A percentile compares a stretch with the other conserved stretches of the same genome.
Evolutionary conservation across 2,113 vertebrate species (phyloP).

Genomic region (Cheirogaleus medius): DNA sequence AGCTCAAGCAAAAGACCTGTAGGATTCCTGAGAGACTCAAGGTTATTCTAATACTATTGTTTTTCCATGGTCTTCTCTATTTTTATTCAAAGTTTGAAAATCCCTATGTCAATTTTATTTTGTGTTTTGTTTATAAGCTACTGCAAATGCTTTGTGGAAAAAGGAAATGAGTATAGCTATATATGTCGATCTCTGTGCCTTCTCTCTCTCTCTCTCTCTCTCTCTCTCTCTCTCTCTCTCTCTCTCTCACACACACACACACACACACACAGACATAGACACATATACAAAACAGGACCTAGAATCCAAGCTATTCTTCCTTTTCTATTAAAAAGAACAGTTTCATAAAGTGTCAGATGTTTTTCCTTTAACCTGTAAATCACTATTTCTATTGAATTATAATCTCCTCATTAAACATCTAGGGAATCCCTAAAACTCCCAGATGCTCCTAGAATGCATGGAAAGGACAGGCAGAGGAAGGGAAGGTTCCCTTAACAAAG

Average conservation of each 20-base stretch:
- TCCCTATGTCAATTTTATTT: background rate
- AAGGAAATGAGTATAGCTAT: background rate
- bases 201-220: background rate
- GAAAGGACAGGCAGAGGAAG: background rate
- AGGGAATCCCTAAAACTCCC: background rate
- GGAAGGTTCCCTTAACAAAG: background rate
- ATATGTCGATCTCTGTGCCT: background rate
- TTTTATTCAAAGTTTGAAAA: slow-evolving; percentile 33
- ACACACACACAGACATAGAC: background rate
- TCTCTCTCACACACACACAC: background rate
- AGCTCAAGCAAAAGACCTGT: background rate
- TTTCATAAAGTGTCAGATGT: background rate
- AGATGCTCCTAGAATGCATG: background rate
- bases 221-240: background rate
- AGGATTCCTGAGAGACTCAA: background rate
- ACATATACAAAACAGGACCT: background rate
- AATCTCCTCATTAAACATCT: background rate
- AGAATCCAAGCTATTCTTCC: background rate
- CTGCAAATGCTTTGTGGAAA: background rate
- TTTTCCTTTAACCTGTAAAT: slow-evolving; percentile 35
- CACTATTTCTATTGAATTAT: background rate
- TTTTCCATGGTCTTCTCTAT: background rate
- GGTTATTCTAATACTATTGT: background rate
- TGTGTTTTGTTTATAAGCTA: slow-evolving; percentile 17
- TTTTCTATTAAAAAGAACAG: background rate